Evolutionary conservation across 2,113 vertebrate genomes (phyloP).

Genomic region (Diphyllodes magnificus): DNA sequence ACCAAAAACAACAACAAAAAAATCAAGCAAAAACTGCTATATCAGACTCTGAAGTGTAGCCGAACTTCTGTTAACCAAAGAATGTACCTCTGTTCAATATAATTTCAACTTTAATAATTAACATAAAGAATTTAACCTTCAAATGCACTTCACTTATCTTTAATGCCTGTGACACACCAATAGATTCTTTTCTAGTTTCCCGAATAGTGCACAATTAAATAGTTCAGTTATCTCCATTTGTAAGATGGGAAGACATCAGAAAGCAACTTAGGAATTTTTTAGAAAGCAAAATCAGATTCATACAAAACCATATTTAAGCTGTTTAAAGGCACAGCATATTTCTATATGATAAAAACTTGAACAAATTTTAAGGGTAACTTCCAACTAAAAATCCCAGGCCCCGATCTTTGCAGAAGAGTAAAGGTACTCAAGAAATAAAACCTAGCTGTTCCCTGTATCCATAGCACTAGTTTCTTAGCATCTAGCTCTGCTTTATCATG

Average conservation of each 20-base stretch:
- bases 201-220: neutral
- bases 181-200: neutral
- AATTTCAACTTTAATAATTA: neutral
- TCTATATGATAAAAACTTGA: neutral
- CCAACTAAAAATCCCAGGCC: neutral
- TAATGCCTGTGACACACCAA: neutral
- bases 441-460: neutral
- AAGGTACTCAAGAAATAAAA: neutral
- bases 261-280: neutral
- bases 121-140: neutral
- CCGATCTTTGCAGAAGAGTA: neutral
- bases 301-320: neutral
- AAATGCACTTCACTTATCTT: neutral
- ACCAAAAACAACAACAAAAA: too few relatives aligned
- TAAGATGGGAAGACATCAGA: neutral
- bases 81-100: neutral
- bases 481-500: neutral
- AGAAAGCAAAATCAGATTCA: neutral
- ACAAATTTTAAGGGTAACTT: neutral
- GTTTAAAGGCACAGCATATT: neutral
- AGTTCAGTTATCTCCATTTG: neutral
- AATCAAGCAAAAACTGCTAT: neutral
- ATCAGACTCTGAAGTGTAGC: neutral
- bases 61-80: neutral
- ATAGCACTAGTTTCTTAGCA: neutral